Conservation (phyloP, 2,113 vertebrate species). For the Crotalus viridis region DNA sequence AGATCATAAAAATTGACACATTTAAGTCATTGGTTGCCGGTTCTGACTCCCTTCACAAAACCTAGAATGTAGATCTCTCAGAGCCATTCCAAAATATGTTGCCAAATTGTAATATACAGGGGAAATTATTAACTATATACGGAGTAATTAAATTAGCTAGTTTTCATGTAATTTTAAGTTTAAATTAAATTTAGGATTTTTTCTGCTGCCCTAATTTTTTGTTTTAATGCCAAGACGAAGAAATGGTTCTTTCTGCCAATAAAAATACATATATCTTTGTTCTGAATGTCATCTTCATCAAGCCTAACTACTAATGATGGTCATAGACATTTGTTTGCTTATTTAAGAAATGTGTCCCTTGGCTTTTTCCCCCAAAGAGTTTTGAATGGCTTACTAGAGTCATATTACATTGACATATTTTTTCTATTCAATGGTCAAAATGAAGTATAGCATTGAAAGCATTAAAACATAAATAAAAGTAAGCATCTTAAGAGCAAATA, state of each 20-base stretch:
- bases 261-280: background rate
- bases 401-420: background rate
- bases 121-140: background rate
- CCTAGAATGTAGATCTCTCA: background rate
- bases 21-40: background rate
- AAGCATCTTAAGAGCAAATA: background rate
- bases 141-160: background rate
- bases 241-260: background rate
- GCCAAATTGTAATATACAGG: background rate
- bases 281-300: background rate
- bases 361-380: background rate
- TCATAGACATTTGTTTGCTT: background rate
- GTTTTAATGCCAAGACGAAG: background rate
- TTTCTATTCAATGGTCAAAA: background rate
- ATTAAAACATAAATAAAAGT: background rate
- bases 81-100: background rate
- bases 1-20: background rate
- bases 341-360: background rate
- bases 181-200: background rate
- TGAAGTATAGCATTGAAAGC: background rate
- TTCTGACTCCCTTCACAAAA: background rate
- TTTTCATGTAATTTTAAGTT: background rate
- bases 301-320: background rate
- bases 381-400: background rate
- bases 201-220: background rate